Conservation (phyloP, 2,797 vertebrate species). For the Lemur catta region DNA sequence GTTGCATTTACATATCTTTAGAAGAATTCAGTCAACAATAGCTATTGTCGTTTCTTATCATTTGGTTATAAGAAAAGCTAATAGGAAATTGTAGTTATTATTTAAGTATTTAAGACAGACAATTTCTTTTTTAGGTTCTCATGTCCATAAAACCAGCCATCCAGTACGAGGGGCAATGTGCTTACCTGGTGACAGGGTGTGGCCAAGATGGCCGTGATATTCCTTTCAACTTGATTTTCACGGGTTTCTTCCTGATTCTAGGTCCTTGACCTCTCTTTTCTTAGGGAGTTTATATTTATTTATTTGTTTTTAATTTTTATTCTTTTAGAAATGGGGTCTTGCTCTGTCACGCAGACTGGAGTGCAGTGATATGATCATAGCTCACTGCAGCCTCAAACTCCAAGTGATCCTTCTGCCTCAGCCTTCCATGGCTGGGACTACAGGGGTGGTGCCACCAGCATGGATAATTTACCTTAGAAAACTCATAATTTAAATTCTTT, state of each 20-base stretch:
- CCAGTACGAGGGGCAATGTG: neutral
- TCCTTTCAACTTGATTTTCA: neutral
- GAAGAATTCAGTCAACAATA: neutral
- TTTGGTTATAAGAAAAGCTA: neutral
- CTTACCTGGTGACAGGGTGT: neutral
- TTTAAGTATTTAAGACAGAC: neutral
- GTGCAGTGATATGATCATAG: neutral
- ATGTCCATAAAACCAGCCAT: neutral
- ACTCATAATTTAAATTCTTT: neutral
- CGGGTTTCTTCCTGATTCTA: neutral
- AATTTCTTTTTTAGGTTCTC: neutral
- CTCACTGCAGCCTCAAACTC: neutral
- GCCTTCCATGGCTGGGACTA: neutral
- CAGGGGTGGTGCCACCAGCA: neutral
- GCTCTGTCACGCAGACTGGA: neutral
- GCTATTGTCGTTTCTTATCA: neutral
- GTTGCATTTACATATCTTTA: neutral
- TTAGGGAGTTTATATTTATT: neutral
- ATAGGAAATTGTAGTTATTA: neutral
- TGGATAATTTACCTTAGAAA: neutral
- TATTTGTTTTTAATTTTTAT: neutral
- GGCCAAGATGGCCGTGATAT: neutral
- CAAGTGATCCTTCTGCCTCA: neutral
- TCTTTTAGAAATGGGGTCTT: neutral
- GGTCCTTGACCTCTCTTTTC: neutral